Evolutionary conservation across 2,888 invertebrate species (phyloP).

Genomic region (Cynaeus angustus): DNA sequence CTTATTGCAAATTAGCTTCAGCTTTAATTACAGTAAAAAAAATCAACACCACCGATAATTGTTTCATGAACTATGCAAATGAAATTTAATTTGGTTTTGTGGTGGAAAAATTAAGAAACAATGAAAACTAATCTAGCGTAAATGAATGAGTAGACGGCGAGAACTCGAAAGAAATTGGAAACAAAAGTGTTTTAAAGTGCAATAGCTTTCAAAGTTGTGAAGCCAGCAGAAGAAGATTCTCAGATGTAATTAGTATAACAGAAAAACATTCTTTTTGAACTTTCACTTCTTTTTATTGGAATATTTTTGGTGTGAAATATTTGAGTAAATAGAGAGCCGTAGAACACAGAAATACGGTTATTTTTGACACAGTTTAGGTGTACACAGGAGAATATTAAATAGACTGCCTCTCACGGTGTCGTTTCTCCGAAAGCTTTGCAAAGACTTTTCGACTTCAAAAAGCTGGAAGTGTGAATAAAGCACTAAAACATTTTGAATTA

Average conservation of each 20-base stretch:
- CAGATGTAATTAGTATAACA: constrained; percentile 20
- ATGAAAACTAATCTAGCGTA: constrained; percentile 44
- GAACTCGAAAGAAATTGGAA: constrained; percentile 42
- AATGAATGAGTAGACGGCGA: constrained; percentile 42
- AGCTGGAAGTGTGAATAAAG: constrained; percentile 30
- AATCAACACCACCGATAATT: background rate
- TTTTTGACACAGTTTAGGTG: constrained; percentile 24
- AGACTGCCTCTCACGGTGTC: constrained; percentile 27
- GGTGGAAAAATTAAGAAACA: constrained; percentile 44
- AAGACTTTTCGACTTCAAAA: constrained; percentile 25
- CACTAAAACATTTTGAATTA: constrained; percentile 31
- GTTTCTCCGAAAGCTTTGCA: constrained; percentile 18
- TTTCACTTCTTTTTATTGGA: constrained; percentile 8
- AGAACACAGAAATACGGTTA: constrained; percentile 6
- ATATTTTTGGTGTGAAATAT: background rate
- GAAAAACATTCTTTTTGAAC: constrained; percentile 24
- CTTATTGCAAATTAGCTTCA: background rate
- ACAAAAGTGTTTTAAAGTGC: constrained; percentile 43
- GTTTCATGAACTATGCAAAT: constrained; percentile 30
- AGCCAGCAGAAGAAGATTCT: constrained; percentile 20
- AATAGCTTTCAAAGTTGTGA: constrained; percentile 33
- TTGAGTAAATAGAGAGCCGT: background rate
- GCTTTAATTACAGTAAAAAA: background rate
- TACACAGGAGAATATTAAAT: constrained; percentile 29
- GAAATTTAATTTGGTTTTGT: constrained; percentile 40